Percentiles rank a stretch among this genome's conserved stretches.
Conservation (phyloP, 1,140 invertebrate species). For the Hyles vespertilio region DNA sequence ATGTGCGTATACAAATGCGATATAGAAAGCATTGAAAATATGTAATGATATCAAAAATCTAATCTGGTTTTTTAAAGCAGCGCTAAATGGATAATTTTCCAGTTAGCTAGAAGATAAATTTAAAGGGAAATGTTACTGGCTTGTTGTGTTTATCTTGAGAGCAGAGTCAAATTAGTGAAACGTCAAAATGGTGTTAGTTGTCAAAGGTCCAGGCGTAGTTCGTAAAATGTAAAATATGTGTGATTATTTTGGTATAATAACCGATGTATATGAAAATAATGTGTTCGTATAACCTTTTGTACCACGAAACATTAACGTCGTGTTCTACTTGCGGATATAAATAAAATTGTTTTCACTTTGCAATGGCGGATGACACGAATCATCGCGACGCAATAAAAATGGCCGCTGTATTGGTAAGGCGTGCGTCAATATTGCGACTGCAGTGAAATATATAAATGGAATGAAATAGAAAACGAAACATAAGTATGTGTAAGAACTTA, state of each 20-base stretch:
- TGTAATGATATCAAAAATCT: constrained; percentile 21
- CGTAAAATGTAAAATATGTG: constrained; percentile 51
- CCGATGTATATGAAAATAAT: constrained; percentile 39
- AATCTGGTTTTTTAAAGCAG: background rate
- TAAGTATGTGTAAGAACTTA: background rate
- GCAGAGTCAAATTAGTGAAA: constrained; percentile 42
- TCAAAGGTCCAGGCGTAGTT: constrained; percentile 65
- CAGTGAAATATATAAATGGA: constrained; percentile 21
- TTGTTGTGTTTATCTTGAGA: constrained; percentile 34
- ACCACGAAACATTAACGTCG: constrained; percentile 34
- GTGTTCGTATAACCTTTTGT: constrained; percentile 44
- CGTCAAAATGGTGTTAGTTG: constrained; percentile 72
- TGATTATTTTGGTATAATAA: constrained; percentile 47
- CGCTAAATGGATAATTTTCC: background rate
- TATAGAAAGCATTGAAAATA: background rate
- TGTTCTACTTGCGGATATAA: constrained; percentile 43
- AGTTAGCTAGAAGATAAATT: constrained; percentile 10
- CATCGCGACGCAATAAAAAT: constrained; percentile 74
- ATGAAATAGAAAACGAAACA: constrained; percentile 2
- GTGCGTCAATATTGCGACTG: constrained; percentile 64
- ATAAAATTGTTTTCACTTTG: constrained; percentile 52
- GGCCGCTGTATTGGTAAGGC: constrained; percentile 74
- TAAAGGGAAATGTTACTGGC: constrained; percentile 57
- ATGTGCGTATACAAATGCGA: background rate
- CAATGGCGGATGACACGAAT: constrained; percentile 75